Conservation (phyloP, 2,113 vertebrate species). For the Opisthocomus hoazin region DNA sequence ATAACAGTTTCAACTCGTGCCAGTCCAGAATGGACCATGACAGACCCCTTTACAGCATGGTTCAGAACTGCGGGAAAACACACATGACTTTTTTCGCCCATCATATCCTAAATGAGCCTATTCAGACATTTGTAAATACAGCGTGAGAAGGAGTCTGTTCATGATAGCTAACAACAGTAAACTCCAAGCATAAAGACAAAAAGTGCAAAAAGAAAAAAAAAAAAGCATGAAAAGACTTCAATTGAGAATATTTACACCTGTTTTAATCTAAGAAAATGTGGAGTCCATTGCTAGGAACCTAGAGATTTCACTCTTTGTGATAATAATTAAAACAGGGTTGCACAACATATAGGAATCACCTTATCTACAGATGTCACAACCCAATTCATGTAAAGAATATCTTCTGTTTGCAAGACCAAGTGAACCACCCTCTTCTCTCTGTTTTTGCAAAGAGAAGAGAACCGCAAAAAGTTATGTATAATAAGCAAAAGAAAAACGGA, state of each 20-base stretch:
- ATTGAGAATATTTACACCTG: neutral
- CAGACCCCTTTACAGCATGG: neutral
- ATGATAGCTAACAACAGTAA: neutral
- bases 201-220: neutral
- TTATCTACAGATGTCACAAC: neutral
- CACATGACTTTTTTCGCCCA: neutral
- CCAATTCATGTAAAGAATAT: neutral
- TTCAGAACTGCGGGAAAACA: neutral
- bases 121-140: neutral
- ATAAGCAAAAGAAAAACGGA: neutral
- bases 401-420: neutral
- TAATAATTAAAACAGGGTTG: neutral
- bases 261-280: neutral
- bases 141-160: neutral
- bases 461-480: neutral
- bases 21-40: neutral
- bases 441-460: neutral
- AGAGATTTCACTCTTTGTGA: neutral
- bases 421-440: neutral
- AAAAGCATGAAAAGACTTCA: neutral
- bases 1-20: neutral
- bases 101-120: neutral
- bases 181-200: neutral
- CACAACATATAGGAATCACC: neutral
- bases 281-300: neutral